These are phyloP conservation scores for Plumapathes pennacea DNA, from an alignment of 92 coral and sea anemone species.

Conservation along the genomic window DNA sequence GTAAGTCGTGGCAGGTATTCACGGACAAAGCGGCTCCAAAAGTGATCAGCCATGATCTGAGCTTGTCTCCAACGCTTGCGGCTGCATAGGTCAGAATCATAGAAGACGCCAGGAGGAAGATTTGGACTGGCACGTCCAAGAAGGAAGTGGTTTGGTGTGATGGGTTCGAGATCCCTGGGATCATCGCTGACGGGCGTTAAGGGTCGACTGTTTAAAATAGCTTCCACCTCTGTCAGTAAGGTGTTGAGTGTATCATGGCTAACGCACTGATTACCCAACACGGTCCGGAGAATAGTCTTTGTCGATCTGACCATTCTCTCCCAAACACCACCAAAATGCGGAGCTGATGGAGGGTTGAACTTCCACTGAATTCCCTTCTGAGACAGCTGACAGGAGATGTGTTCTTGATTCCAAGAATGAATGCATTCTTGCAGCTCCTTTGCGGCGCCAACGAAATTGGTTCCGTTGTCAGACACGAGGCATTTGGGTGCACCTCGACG, in stretches of 20 bases:
- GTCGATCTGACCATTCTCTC: slow-evolving; percentile 47
- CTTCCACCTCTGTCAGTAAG: slow-evolving; percentile 44
- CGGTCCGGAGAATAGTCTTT: slow-evolving; percentile 30
- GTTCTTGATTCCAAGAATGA: slow-evolving; percentile 25
- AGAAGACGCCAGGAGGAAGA: slow-evolving; percentile 48
- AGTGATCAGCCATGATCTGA: slow-evolving; percentile 44
- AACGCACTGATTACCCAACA: slow-evolving; percentile 33
- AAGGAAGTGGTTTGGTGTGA: slow-evolving; percentile 60
- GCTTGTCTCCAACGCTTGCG: slow-evolving; percentile 56
- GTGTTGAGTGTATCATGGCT: slow-evolving; percentile 45
- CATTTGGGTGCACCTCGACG: slow-evolving; percentile 41
- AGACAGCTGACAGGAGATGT: slow-evolving; percentile 18
- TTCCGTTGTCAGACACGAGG: slow-evolving; percentile 46
- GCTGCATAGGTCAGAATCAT: slow-evolving; percentile 25
- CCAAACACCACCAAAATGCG: slow-evolving; percentile 49
- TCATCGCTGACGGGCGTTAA: slow-evolving; percentile 48
- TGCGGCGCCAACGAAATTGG: slow-evolving; percentile 53
- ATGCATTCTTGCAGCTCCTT: slow-evolving; percentile 25
- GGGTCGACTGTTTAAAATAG: slow-evolving; percentile 47
- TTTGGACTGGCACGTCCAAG: slow-evolving; percentile 20
- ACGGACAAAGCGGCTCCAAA: slow-evolving; percentile 54
- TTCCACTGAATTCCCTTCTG: slow-evolving; percentile 49
- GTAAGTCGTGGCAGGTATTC: slow-evolving; percentile 62
- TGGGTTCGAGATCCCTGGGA: slow-evolving; percentile 36
- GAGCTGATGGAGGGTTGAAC: slow-evolving; percentile 54